Evolutionary conservation across 1,140 invertebrate genomes (phyloP).

Genomic region (Saccostrea cuccullata): DNA sequence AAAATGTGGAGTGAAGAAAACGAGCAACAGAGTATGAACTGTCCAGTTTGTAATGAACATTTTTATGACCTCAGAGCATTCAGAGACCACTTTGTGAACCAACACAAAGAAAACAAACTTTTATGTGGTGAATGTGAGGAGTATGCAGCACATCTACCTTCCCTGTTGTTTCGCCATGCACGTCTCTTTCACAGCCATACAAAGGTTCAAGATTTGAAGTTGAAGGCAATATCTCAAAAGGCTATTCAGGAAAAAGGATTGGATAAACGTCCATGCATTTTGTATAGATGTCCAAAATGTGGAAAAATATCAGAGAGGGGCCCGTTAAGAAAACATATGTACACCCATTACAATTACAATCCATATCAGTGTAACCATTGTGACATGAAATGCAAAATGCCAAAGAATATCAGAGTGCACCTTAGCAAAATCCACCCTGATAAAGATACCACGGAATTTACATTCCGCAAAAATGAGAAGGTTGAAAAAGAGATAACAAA

Average conservation of each 20-base stretch:
- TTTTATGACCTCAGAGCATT: neutral
- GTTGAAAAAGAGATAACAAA: slow-evolving; percentile 45
- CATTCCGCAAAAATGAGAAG: slow-evolving; percentile 25
- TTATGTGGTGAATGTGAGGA: slow-evolving; percentile 32
- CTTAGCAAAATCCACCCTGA: slow-evolving; percentile 34
- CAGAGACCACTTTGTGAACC: slow-evolving; percentile 7
- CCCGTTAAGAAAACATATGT: slow-evolving; percentile 37
- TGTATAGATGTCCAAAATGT: slow-evolving; percentile 48
- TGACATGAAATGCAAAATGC: slow-evolving; percentile 38
- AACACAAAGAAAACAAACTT: neutral
- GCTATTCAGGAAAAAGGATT: neutral
- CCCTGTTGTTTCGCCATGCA: slow-evolving; percentile 6
- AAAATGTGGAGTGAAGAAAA: slow-evolving; percentile 31
- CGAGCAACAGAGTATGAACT: neutral
- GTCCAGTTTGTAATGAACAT: neutral
- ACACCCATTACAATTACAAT: slow-evolving; percentile 48
- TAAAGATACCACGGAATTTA: slow-evolving; percentile 4
- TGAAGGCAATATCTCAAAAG: neutral
- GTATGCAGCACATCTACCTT: slow-evolving; percentile 1
- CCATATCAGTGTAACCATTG: slow-evolving; percentile 48
- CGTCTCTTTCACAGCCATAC: slow-evolving; percentile 19
- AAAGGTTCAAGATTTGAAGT: neutral
- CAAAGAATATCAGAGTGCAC: slow-evolving; percentile 42
- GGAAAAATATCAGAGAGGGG: slow-evolving; percentile 21
- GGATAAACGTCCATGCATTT: neutral